phyloP scores from a whole-genome alignment of 2,113 vertebrate species.

The Echinops telfairi region DNA sequence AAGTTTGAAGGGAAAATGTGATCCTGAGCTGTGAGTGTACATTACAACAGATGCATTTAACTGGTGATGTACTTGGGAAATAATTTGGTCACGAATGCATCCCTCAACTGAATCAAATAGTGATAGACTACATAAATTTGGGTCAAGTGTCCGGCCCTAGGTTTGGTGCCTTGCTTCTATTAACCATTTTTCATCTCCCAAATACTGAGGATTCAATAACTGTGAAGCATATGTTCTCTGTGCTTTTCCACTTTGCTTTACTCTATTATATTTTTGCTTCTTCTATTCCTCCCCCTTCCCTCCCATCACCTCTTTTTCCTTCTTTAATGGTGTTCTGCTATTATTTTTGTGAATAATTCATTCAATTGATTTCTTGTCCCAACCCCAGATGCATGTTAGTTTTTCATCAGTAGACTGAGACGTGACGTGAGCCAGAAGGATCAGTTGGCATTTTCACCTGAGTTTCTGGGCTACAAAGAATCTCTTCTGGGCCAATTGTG shows the following conservation, averaged over 20 bases:
- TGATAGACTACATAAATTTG: not conserved
- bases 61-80: not conserved
- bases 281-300: not conserved
- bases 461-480: not conserved
- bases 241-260: not conserved
- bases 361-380: not conserved
- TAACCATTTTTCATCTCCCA: not conserved
- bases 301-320: not conserved
- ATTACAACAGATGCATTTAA: not conserved
- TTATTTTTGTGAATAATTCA: constrained; percentile 16
- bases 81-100: not conserved
- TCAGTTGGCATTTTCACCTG: not conserved
- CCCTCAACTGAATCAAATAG: not conserved
- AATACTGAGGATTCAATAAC: not conserved
- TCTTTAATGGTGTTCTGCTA: not conserved
- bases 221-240: not conserved
- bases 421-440: not conserved
- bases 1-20: not conserved
- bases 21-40: not conserved
- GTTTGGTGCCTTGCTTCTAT: not conserved
- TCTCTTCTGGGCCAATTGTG: not conserved
- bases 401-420: not conserved
- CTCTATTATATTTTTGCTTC: not conserved
- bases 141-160: not conserved
- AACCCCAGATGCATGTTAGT: not conserved